Evolutionary conservation across 2,797 vertebrate species (phyloP), one percentile per base, ranked within the genome.

Genomic region (Hippocampus kuda): DNA sequence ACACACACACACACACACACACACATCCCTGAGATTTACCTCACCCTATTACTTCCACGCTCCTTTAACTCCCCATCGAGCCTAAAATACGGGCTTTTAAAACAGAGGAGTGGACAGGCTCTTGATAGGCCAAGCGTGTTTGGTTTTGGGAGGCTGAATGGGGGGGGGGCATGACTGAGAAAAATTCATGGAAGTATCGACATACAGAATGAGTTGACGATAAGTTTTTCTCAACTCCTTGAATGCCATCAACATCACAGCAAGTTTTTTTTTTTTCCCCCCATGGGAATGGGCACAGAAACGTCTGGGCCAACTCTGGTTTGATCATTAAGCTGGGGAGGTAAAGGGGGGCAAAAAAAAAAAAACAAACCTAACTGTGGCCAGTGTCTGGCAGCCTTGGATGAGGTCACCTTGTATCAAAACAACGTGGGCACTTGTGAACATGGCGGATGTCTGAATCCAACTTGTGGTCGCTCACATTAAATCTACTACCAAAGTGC

Each of bases 51-150:
- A 79, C 76, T 73, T 69, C 71, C 68, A 76, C 12, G 56, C 79
- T 76, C 78, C 71, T 72, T 74, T 82, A 87, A 85, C 81, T 82
- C 77, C 77, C 83, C 66, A 77, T 83, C 83, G 83, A 11, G 67
- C 72, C 67, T 12, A 77, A 80, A 84, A 80, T 77, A 73, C 62
- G 69, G 69, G 71, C 63, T 77, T 68, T 87, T 70, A 81, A 76
- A 83, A 49, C 64, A 75, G 30, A 30, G 5, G 30, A 30, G 30
- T 30, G 30, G 30, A 30, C 30, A 74, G 76, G 71, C 68, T 70
- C 72, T 79, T 84, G 81, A 86, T 86, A 81, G 75, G 79, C 63
- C 24, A 13, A 18, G 18, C 83, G 1, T 20, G 48, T 51, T 87
- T 88, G 81, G 81, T 60, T 87, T 77, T 34, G 66, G 68, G 66